These are phyloP conservation scores for Thermophis baileyi DNA, from an alignment of 2,113 vertebrate genomes.

Conservation along the genomic window DNA sequence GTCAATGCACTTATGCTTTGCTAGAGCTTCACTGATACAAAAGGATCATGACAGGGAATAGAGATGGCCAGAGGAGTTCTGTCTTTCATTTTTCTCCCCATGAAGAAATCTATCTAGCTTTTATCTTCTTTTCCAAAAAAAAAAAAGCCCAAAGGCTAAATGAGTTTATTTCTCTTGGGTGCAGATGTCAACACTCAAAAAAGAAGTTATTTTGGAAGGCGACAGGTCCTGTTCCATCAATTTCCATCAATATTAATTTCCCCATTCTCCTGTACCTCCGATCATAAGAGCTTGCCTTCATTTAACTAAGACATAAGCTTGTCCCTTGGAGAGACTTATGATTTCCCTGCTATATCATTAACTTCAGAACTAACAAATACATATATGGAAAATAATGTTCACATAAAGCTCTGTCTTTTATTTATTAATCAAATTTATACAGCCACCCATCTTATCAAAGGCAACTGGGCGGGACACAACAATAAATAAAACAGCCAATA, in stretches of 20 bases:
- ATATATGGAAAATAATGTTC: accelerated
- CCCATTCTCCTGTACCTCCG: constrained; percentile 24
- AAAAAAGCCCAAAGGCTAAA: background rate
- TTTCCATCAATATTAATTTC: constrained; percentile 1
- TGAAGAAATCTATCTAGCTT: background rate
- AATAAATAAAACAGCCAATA: background rate
- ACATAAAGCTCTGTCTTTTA: constrained; percentile 3
- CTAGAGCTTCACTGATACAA: constrained; percentile 15
- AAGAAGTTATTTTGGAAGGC: constrained; percentile 19
- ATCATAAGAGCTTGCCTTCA: background rate
- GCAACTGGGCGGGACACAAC: background rate
- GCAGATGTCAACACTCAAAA: background rate
- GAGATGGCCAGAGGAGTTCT: constrained; percentile 16
- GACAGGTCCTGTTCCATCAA: background rate
- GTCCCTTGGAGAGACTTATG: background rate
- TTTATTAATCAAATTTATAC: background rate
- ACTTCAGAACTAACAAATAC: constrained; percentile 15
- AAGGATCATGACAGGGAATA: constrained; percentile 26
- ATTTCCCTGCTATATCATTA: too few relatives aligned
- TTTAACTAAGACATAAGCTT: background rate
- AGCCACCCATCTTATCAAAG: background rate
- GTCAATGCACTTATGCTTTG: constrained; percentile 7
- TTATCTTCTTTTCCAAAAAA: background rate
- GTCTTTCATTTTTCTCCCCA: background rate
- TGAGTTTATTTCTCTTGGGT: constrained; percentile 10